Conservation (phyloP, 2,888 invertebrate species). For the Troglohyphantes excavatus region DNA sequence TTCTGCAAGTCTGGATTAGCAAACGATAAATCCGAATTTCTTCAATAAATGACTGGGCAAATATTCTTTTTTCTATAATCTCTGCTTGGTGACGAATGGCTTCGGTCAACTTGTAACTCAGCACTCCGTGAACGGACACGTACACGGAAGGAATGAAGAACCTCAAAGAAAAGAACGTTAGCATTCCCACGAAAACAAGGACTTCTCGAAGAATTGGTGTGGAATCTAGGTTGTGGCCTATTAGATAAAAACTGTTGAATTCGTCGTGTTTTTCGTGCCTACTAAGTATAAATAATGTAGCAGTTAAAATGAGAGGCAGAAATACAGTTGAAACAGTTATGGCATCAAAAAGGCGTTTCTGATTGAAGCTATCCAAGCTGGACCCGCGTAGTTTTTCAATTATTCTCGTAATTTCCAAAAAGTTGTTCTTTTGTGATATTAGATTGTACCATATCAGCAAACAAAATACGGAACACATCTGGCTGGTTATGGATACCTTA, state of each 20-base stretch:
- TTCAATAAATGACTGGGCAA: neutral
- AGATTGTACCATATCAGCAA: slow-evolving; percentile 11
- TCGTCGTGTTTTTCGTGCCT: neutral
- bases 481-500: neutral
- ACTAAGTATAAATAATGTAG: neutral
- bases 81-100: neutral
- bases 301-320: neutral
- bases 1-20: neutral
- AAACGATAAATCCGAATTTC: neutral
- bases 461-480: neutral
- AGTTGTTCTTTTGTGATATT: neutral
- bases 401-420: neutral
- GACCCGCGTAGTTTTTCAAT: neutral
- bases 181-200: neutral
- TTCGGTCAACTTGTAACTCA: neutral
- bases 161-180: neutral
- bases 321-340: neutral
- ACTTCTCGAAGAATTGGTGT: neutral
- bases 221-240: neutral
- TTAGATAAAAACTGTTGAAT: neutral
- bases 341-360: neutral
- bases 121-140: neutral
- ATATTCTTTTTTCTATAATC: neutral
- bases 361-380: neutral
- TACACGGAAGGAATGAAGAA: slow-evolving; percentile 14